phyloP scores from a whole-genome alignment of 2,113 vertebrate genomes.

The Hemiprocne comata region DNA sequence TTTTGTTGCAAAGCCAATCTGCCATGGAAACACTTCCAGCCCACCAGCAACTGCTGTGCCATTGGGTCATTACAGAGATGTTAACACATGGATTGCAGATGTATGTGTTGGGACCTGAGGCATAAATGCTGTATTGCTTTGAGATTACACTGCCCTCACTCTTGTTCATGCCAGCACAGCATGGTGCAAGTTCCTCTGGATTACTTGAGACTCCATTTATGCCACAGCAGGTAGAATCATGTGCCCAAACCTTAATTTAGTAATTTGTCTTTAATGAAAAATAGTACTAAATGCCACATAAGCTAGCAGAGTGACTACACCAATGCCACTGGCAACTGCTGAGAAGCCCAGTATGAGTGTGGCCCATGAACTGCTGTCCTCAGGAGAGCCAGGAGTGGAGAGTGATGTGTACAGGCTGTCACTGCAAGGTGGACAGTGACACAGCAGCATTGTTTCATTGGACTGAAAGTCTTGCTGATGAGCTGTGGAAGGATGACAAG shows the following conservation, averaged over 20 bases:
- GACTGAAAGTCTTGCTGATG: not conserved
- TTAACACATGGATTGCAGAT: not conserved
- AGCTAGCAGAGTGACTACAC: not conserved
- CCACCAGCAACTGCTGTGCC: not conserved
- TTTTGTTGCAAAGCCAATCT: not conserved
- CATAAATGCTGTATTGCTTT: not conserved
- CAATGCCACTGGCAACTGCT: not conserved
- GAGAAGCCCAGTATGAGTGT: not conserved
- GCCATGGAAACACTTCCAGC: constrained; percentile 23
- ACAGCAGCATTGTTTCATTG: not conserved
- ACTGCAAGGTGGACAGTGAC: not conserved
- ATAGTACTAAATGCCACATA: not conserved
- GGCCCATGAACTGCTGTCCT: not conserved
- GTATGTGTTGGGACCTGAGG: not conserved
- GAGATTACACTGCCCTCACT: not conserved
- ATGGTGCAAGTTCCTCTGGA: not conserved
- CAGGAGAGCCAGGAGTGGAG: not conserved
- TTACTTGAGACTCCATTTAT: not conserved
- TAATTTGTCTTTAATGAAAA: not conserved
- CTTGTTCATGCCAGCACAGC: not conserved
- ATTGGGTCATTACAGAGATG: not conserved
- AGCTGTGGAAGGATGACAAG: not conserved
- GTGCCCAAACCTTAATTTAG: not conserved
- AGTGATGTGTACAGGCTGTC: not conserved
- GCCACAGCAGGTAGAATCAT: not conserved